Evolutionary conservation across 2,888 invertebrate genomes (phyloP).

Genomic region (Lithophane leautieri): DNA sequence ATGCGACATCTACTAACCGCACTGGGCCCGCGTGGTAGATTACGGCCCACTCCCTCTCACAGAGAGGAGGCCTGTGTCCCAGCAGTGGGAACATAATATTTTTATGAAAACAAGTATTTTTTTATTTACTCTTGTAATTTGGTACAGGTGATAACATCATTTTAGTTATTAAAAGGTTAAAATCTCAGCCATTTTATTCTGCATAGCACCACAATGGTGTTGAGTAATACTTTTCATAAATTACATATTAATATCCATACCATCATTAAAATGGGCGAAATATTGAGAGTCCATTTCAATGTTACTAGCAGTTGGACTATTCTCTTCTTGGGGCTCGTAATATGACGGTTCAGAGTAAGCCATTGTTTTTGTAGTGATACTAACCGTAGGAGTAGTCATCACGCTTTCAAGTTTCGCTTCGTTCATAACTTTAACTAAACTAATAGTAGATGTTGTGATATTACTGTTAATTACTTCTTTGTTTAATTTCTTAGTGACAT

Average conservation of each 20-base stretch:
- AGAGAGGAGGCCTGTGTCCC: too few relatives aligned
- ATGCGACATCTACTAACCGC: too few relatives aligned
- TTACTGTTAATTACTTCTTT: not conserved
- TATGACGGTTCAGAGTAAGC: not conserved
- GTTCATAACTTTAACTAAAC: not conserved
- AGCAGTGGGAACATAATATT: too few relatives aligned
- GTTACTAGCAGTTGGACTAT: not conserved
- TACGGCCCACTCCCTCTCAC: too few relatives aligned
- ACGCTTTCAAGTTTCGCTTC: not conserved
- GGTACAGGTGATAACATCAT: too few relatives aligned
- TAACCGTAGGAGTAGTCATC: not conserved
- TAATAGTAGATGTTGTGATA: not conserved
- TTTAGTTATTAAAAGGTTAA: too few relatives aligned
- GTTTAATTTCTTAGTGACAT: not conserved
- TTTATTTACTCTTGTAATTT: too few relatives aligned
- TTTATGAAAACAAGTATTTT: too few relatives aligned
- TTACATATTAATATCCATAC: not conserved
- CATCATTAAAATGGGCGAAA: not conserved
- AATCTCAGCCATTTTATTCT: not conserved
- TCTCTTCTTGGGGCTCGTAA: not conserved
- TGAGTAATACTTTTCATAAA: not conserved
- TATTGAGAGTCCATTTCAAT: not conserved
- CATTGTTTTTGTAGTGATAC: too few relatives aligned
- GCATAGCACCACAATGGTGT: too few relatives aligned
- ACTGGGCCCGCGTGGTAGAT: too few relatives aligned